Percentiles rank a stretch among this genome's conserved stretches.
phyloP scores from a whole-genome alignment of 2,797 vertebrate genomes.

The Cossypha niveicapilla region DNA sequence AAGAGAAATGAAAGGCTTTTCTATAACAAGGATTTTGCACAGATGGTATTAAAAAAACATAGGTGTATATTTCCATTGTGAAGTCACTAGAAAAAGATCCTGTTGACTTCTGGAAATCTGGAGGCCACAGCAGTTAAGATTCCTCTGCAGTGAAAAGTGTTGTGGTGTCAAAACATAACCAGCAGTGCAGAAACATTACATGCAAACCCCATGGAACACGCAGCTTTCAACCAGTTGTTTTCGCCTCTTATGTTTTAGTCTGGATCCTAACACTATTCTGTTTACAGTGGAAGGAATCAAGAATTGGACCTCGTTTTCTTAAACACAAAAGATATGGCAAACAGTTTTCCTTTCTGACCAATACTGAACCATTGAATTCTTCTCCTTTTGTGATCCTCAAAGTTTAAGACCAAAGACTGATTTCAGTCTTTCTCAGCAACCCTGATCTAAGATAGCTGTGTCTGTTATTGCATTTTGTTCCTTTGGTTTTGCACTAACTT shows the following conservation, averaged over 20 bases:
- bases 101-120: neutral
- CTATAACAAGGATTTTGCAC: neutral
- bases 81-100: neutral
- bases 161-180: neutral
- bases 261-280: neutral
- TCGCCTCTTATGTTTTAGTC: neutral
- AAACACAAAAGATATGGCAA: neutral
- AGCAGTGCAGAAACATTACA: neutral
- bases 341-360: neutral
- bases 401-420: neutral
- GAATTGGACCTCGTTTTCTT: neutral
- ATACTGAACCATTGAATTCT: neutral
- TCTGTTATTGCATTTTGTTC: neutral
- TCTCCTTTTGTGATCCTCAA: neutral
- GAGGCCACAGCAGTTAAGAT: neutral
- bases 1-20: neutral
- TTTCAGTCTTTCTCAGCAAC: neutral
- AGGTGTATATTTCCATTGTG: neutral
- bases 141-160: neutral
- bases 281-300: neutral
- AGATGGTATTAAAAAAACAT: neutral
- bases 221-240: neutral
- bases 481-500: neutral
- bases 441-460: neutral
- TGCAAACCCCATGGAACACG: accelerated